Evolutionary conservation across 1,140 invertebrate species (phyloP).

Genomic region (Drosophila sp.): DNA sequence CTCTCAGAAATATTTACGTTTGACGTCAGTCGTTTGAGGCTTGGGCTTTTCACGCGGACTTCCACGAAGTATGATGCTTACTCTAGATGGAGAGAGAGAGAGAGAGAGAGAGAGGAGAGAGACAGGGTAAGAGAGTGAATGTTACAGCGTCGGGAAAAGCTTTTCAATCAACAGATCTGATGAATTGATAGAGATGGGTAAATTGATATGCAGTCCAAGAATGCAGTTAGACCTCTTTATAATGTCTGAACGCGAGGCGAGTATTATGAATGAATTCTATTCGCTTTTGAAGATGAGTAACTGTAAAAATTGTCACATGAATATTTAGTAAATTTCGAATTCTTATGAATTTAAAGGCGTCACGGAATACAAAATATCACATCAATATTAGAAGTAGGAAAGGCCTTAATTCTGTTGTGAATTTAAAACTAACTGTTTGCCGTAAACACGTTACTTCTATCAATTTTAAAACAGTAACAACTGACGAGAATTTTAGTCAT

Average conservation of each 20-base stretch:
- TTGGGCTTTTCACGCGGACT: slow-evolving; percentile 50
- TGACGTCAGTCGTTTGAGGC: slow-evolving; percentile 52
- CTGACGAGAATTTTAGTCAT: slow-evolving; percentile 1
- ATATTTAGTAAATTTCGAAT: slow-evolving; percentile 35
- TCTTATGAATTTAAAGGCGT: slow-evolving; percentile 7
- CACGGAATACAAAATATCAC: background rate
- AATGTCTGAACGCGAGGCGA: slow-evolving; percentile 1
- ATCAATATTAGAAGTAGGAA: too few species aligned
- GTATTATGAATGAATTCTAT: slow-evolving; percentile 48
- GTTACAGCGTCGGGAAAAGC: slow-evolving; percentile 6
- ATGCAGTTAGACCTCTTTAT: slow-evolving; percentile 16
- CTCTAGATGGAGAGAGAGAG: slow-evolving; percentile 9
- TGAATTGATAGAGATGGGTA: slow-evolving; percentile 31
- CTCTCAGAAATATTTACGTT: slow-evolving; percentile 21
- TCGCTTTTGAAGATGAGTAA: slow-evolving; percentile 25
- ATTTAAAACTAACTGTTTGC: background rate
- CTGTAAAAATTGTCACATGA: slow-evolving; percentile 31
- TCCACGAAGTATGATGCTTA: slow-evolving; percentile 39
- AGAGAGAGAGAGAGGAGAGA: slow-evolving; percentile 17
- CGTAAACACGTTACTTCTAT: background rate
- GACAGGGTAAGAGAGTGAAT: slow-evolving; percentile 9
- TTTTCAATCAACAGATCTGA: slow-evolving; percentile 40
- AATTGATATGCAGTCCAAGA: slow-evolving; percentile 33
- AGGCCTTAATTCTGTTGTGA: background rate
- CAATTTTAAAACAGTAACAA: background rate